Evolutionary conservation across 2,888 invertebrate species (phyloP).

Genomic region (Pimpla rufipes): DNA sequence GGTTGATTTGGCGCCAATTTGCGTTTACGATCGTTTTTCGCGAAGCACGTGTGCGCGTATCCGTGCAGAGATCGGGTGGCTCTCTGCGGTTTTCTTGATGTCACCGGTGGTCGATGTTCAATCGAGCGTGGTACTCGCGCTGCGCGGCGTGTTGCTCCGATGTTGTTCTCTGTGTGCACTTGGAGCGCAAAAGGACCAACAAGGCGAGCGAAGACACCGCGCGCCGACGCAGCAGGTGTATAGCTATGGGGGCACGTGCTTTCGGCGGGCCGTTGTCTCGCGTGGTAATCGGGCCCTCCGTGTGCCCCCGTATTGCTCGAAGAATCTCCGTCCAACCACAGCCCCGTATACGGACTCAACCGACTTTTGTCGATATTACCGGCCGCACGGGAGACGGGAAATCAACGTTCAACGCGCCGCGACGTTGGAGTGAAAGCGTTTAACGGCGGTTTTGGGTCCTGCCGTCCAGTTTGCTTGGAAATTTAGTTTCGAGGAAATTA

Average conservation of each 20-base stretch:
- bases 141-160: not conserved
- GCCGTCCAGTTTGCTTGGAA: too few relatives aligned
- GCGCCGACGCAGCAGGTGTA: slow-evolving; percentile 49
- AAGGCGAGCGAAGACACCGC: not conserved
- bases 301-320: not conserved
- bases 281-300: not conserved
- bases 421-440: too few relatives aligned
- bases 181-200: not conserved
- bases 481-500: too few relatives aligned
- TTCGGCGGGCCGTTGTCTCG: not conserved
- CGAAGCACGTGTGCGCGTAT: not conserved
- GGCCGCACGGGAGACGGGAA: too few relatives aligned
- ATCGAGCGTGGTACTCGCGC: slow-evolving; percentile 52
- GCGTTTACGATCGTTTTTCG: not conserved
- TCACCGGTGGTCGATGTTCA: slow-evolving; percentile 49
- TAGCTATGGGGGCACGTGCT: slow-evolving; percentile 53
- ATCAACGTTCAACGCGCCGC: too few relatives aligned
- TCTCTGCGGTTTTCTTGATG: slow-evolving; percentile 28
- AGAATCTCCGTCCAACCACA: slow-evolving; percentile 8
- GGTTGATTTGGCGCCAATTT: not conserved
- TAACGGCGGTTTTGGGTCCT: too few relatives aligned
- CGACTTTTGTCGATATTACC: not conserved
- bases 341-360: not conserved
- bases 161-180: not conserved
- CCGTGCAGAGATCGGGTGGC: slow-evolving; percentile 45